Evolutionary conservation across 2,113 vertebrate species (phyloP).

Genomic region (Megatriorchis doriae): DNA sequence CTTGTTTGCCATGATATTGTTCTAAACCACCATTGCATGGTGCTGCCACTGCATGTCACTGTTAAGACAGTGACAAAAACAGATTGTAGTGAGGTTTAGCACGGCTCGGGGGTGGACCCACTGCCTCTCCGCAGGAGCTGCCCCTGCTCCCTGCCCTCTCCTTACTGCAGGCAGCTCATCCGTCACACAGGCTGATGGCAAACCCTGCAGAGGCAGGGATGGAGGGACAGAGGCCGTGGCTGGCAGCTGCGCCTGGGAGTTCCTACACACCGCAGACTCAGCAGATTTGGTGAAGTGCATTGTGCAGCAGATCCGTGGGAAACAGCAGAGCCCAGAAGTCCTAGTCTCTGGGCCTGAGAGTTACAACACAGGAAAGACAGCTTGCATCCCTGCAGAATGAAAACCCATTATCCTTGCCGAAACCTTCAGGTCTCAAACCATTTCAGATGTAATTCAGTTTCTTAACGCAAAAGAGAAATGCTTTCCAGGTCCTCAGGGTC

Average conservation of each 20-base stretch:
- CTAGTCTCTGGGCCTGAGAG: not conserved
- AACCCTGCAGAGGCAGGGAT: not conserved
- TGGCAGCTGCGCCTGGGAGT: not conserved
- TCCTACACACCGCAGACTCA: fast-evolving
- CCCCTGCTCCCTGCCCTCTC: not conserved
- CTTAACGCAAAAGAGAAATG: not conserved
- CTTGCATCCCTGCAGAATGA: not conserved
- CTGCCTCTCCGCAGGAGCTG: not conserved
- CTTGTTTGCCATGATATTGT: not conserved
- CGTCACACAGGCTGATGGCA: not conserved
- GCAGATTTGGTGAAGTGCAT: not conserved
- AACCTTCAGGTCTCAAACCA: not conserved
- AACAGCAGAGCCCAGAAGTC: not conserved
- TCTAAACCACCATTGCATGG: not conserved
- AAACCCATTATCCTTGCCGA: not conserved
- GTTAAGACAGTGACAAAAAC: not conserved
- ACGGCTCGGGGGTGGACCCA: not conserved
- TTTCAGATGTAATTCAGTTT: not conserved
- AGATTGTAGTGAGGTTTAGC: not conserved
- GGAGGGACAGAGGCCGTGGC: not conserved
- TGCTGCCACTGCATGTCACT: not conserved
- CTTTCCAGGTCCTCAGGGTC: not conserved
- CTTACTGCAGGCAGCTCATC: not conserved
- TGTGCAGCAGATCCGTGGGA: not conserved
- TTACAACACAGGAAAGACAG: not conserved